Conservation (phyloP, 2,113 vertebrate species). For the Passer domesticus region DNA sequence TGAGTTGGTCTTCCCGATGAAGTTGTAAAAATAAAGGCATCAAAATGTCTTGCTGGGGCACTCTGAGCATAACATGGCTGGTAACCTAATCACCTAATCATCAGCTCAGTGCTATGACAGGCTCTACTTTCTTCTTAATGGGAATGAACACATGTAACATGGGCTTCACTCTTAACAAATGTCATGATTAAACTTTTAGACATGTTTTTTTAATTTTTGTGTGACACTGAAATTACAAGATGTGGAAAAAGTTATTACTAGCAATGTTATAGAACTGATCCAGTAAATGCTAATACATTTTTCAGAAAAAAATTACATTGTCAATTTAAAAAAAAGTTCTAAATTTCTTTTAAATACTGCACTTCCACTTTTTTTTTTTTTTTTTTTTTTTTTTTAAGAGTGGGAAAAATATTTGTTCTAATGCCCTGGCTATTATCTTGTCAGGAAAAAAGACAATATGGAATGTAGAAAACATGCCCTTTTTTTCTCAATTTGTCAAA, state of each 20-base stretch:
- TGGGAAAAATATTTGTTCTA: background rate
- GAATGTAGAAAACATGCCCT: background rate
- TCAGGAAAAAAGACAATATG: background rate
- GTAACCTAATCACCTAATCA: background rate
- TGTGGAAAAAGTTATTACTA: background rate
- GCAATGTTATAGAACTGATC: background rate
- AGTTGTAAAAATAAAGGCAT: background rate
- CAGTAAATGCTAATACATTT: background rate
- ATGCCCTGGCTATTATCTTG: background rate
- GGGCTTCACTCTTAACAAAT: background rate
- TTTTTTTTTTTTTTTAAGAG: background rate
- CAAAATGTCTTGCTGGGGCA: background rate
- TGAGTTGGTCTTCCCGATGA: background rate
- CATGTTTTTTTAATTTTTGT: background rate
- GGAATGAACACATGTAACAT: background rate
- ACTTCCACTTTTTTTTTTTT: accelerated
- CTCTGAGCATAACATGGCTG: background rate
- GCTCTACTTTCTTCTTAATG: background rate
- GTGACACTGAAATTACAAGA: background rate
- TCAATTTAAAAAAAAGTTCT: background rate
- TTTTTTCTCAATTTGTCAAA: background rate
- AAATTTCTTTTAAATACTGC: too few relatives aligned
- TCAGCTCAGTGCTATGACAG: background rate
- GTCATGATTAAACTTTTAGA: background rate
- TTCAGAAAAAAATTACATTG: background rate